Evolutionary conservation across 1,140 invertebrate genomes (phyloP), one percentile per base, ranked within the genome.

Genomic region (Heliconius himera): DNA sequence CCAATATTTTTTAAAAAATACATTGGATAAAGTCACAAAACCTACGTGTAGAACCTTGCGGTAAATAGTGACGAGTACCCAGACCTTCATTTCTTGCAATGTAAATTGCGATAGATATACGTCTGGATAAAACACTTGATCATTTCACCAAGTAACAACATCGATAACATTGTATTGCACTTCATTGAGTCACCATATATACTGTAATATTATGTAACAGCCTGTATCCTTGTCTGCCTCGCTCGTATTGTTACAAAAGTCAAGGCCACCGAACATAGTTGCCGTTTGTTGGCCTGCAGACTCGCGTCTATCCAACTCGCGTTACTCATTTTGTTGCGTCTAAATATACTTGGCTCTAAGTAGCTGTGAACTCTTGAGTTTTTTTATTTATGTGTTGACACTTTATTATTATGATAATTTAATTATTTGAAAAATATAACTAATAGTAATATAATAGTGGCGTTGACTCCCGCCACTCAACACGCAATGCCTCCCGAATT

Each of bases 201-300:
- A 16, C 16, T 66, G 60, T 66, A 16, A 66, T 66, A n/a, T 66
- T 66, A 66, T 26, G 26, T 66, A 66, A 66, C 2, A 29, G 4
- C 13, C 8, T 60, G 60, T 6, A 29, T 29, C 26, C 60, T 66
- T 66, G 26, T 66, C 60, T 66, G 60, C 13, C 8, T 29, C 60
- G 60, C 60, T 66, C 22, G 26, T 66, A 66, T 66, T 66, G 26
- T 66, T 26, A 66, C 22, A 22, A 66, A 29, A 66, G 60, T 66
- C 60, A 66, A 66, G 60, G 60, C 11, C 60, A 1, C 0, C 60
- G 3, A 29, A 66, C 60, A 66, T 29, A 29, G 60, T 66, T 29
- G 60, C 60, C 60, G 60, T 66, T 16, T 66, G 60, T 66, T 66
- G 60, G 22, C 26, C 60, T 66, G 29, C 60, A 11, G 22, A 66